A percentile compares a stretch with the other conserved stretches of the same genome.
phyloP scores from a whole-genome alignment of 30 jellyfish, hydroid and myxozoan species.

The Phacellophora camtschatica region DNA sequence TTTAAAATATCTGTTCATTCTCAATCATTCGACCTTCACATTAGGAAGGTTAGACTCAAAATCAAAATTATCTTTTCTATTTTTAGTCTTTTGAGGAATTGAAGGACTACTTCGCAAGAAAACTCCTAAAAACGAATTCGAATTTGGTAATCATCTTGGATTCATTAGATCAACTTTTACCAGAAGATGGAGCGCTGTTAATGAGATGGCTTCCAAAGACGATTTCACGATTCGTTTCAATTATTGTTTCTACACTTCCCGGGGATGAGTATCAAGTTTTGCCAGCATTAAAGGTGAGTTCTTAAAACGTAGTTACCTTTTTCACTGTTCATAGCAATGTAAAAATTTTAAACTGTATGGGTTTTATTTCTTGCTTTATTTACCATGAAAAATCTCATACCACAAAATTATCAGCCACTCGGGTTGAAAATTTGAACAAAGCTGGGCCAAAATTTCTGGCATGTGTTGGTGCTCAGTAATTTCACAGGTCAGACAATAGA shows the following conservation, averaged over 20 bases:
- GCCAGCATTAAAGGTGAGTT: constrained; percentile 58
- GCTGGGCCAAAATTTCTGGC: no score
- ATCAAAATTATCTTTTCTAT: background rate
- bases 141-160: constrained; percentile 65
- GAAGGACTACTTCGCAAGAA: constrained; percentile 38
- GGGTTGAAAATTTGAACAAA: no score
- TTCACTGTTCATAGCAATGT: background rate
- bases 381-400: no score
- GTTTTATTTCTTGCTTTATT: background rate
- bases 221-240: constrained; percentile 8
- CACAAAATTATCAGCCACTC: no score
- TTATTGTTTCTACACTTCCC: constrained; percentile 78
- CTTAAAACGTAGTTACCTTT: background rate
- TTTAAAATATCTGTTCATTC: no score
- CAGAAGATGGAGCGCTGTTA: constrained; percentile 65
- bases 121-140: background rate
- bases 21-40: no score
- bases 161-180: constrained; percentile 85
- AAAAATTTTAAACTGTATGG: background rate
- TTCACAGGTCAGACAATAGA: no score
- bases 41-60: no score
- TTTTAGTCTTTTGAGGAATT: constrained; percentile 46
- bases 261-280: constrained; percentile 57
- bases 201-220: constrained; percentile 85
- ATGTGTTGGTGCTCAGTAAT: no score